Conservation (phyloP, 2,113 vertebrate species). For the Hassar affinis region DNA sequence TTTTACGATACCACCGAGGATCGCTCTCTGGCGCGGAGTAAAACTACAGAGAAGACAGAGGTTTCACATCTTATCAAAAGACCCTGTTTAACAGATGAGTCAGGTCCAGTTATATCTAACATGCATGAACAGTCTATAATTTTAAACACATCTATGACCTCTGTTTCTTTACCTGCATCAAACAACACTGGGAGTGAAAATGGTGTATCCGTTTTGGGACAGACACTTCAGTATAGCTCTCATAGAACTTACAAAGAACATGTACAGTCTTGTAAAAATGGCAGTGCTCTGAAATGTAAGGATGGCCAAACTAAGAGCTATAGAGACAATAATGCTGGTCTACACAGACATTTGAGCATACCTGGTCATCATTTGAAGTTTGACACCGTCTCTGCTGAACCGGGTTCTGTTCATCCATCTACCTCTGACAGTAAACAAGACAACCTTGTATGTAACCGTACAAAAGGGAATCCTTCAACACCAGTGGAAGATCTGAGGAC, state of each 20-base stretch:
- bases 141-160: background rate
- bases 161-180: background rate
- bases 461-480: background rate
- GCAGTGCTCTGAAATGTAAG: background rate
- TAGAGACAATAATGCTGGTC: constrained; percentile 1
- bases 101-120: background rate
- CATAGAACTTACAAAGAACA: background rate
- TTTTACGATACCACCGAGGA: background rate
- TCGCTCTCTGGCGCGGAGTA: background rate
- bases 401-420: constrained; percentile 5
- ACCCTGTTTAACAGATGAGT: background rate
- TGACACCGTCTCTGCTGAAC: background rate
- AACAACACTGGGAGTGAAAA: background rate
- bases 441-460: background rate
- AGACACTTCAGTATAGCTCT: background rate
- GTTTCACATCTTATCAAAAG: background rate
- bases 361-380: constrained; percentile 2
- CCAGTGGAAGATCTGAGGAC: background rate
- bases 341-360: background rate
- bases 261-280: background rate
- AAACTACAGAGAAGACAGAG: background rate
- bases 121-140: background rate
- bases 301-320: constrained; percentile 3
- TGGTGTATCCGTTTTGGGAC: background rate
- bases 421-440: constrained; percentile 20